These are phyloP conservation scores for Cyrtonyx montezumae DNA, from an alignment of 2,113 vertebrate species.

Conservation along the genomic window DNA sequence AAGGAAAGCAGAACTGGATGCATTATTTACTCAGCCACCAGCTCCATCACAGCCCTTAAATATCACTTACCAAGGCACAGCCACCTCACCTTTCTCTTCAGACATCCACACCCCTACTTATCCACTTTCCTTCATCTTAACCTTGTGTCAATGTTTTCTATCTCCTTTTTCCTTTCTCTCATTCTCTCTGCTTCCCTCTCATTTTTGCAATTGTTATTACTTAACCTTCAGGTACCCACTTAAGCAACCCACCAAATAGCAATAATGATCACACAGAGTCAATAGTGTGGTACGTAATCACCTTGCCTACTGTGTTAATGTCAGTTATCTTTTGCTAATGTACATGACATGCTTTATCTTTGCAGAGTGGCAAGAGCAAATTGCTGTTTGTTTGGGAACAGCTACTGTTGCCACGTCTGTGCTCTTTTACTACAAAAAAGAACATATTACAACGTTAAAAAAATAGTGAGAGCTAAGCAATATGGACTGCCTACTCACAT, in stretches of 20 bases:
- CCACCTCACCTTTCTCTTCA: slow-evolving; percentile 68
- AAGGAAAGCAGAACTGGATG: background rate
- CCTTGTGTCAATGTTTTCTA: slow-evolving; percentile 67
- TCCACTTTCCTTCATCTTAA: slow-evolving; percentile 68
- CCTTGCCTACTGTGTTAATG: slow-evolving; percentile 76
- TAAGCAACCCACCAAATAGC: slow-evolving; percentile 76
- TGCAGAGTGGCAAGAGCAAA: slow-evolving; percentile 46
- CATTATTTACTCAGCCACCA: slow-evolving; percentile 48
- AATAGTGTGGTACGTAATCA: slow-evolving; percentile 73
- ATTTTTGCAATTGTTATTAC: slow-evolving; percentile 67
- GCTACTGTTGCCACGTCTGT: slow-evolving; percentile 70
- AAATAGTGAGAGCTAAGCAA: background rate
- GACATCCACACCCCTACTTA: slow-evolving; percentile 65
- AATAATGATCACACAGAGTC: slow-evolving; percentile 71
- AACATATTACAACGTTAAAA: background rate
- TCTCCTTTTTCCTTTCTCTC: slow-evolving; percentile 41
- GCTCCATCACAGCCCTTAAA: slow-evolving; percentile 45
- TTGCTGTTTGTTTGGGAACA: slow-evolving; percentile 71
- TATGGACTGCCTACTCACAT: background rate
- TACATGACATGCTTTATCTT: slow-evolving; percentile 74
- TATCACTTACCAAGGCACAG: slow-evolving; percentile 41
- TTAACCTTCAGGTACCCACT: slow-evolving; percentile 79
- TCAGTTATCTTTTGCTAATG: slow-evolving; percentile 77
- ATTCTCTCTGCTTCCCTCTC: slow-evolving; percentile 44
- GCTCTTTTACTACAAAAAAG: slow-evolving; percentile 11